Base-by-base conservation (phyloP, 2,113 vertebrate species). In the Semnopithecus entellus region DNA sequence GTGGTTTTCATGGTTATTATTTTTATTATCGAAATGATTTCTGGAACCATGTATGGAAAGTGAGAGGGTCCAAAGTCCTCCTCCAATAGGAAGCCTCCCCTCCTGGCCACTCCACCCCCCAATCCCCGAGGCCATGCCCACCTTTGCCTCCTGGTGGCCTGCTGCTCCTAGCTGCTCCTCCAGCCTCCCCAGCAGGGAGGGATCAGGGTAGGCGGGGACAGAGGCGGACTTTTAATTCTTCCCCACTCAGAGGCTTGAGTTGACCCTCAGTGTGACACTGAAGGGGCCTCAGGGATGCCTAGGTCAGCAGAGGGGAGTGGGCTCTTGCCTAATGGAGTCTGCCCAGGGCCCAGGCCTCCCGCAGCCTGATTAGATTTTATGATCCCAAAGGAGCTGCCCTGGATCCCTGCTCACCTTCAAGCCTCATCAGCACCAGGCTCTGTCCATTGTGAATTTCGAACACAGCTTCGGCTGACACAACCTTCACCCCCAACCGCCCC, bases 251-350 rank as follows among this genome's bases (percentile, higher is more conserved):
- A 50, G 75, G 45, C 66, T 52, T 48, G 87, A 93, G 76, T 8
- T 59, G 92, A 92, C 89, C 64, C 82, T 64, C 66, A 2, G 25
- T 9, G 50, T 52, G 79, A 81, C 83, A 55, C 40, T 12, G 73
- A 48, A 52, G 83, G 27, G 80, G 38, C 45, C 89, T 88, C 57
- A 4, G 80, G 52, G 89, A 50, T 6, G 17, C 61, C 0, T 17
- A 52, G 89, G 79, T 90, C 89, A 87, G 88, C 43, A 48, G 80
- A 64, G 50, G 52, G 72, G 87, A 90, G 55, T 61, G 25, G 78
- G n/a, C 43, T 78, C 55, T 55, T 8, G n/a, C 94, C 80, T 92
- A 70, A 78, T 38, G 83, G 90, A 68, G 95, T 59, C 93, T 32
- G 52, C 38, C 61, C 57, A 27, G 82, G 30, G 35, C 43, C 38